Conservation (phyloP, 2,888 invertebrate species). For the Ypsolopha scabrella region DNA sequence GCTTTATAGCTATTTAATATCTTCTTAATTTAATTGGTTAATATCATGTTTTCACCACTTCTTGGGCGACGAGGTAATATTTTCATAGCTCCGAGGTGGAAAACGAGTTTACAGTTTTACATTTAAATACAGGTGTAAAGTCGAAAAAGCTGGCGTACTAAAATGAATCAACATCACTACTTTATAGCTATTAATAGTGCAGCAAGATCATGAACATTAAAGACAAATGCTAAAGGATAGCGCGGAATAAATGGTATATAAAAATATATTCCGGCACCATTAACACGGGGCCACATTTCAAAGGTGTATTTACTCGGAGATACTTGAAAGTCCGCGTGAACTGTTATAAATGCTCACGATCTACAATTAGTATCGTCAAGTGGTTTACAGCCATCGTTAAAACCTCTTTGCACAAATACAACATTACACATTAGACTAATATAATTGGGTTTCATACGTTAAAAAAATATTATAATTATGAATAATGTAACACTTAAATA, state of each 20-base stretch:
- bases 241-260: constrained; percentile 1
- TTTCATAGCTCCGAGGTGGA: constrained; percentile 31
- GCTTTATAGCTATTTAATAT: constrained; percentile 53
- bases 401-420: background rate
- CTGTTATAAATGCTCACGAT: background rate
- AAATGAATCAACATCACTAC: constrained; percentile 2
- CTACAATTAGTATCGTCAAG: background rate
- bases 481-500: too few relatives aligned
- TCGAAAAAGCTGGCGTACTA: constrained; percentile 2
- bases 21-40: constrained; percentile 59
- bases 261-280: background rate
- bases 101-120: constrained; percentile 1
- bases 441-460: too few relatives aligned
- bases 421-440: too few relatives aligned
- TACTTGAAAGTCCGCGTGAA: background rate
- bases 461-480: too few relatives aligned
- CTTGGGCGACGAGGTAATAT: constrained; percentile 10
- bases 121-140: constrained; percentile 4
- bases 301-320: background rate
- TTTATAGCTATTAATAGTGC: constrained; percentile 1
- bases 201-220: constrained; percentile 7
- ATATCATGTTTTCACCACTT: constrained; percentile 23
- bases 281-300: background rate
- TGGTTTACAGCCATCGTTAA: background rate
- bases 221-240: constrained; percentile 13